phyloP scores from a whole-genome alignment of 1,140 invertebrate genomes.

The Drosophila mojavensis region DNA sequence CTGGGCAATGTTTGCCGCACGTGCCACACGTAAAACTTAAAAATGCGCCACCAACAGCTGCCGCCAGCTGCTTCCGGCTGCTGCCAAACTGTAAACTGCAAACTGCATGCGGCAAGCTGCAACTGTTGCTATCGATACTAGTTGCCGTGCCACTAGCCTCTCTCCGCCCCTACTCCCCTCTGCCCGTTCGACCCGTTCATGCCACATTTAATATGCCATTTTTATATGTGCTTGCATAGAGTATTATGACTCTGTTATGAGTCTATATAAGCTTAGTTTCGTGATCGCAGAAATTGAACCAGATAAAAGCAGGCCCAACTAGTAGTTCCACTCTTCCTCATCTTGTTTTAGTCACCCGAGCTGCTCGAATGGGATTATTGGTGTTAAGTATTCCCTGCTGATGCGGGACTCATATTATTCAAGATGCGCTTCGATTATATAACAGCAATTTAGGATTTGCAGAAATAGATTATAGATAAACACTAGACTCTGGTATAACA shows the following conservation, averaged over 20 bases:
- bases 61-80: slow-evolving; percentile 47
- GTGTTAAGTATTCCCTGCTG: no score
- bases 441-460: no score
- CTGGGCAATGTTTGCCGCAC: slow-evolving; percentile 56
- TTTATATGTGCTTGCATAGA: slow-evolving; percentile 23
- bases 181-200: slow-evolving; percentile 6
- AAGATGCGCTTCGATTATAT: no score
- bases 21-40: slow-evolving; percentile 72
- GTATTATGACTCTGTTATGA: slow-evolving; percentile 36
- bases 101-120: slow-evolving; percentile 34
- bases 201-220: slow-evolving; percentile 48
- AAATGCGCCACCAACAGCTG: slow-evolving; percentile 66
- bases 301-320: slow-evolving; percentile 1
- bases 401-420: no score
- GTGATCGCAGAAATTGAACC: slow-evolving; percentile 12
- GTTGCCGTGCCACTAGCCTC: slow-evolving; percentile 26
- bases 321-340: background rate
- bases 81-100: slow-evolving; percentile 37
- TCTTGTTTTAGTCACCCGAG: background rate
- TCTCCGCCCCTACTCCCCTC: background rate
- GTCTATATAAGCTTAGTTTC: slow-evolving; percentile 6
- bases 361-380: background rate
- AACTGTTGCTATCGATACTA: slow-evolving; percentile 68
- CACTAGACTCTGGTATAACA: no score
- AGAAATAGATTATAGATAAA: no score